Percentiles rank a stretch among this genome's conserved stretches.
Conservation (phyloP, 2,797 vertebrate species). For the Megalops cyprinoides region DNA sequence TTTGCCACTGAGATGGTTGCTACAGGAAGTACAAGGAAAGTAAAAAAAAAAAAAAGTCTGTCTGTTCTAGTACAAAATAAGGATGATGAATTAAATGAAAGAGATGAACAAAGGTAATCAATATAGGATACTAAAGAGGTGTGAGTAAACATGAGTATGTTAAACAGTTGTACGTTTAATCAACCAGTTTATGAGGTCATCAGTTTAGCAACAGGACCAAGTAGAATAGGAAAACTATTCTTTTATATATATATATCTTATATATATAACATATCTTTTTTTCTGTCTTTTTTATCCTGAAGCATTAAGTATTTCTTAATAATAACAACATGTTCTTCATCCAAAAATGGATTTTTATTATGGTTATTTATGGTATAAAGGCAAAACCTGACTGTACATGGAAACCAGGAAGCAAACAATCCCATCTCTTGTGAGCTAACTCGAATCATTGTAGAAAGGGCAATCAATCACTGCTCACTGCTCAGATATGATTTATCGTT, state of each 20-base stretch:
- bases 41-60: background rate
- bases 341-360: background rate
- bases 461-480: slow-evolving; percentile 15
- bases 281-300: too few species aligned
- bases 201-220: background rate
- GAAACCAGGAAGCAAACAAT: background rate
- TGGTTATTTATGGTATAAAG: background rate
- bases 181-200: background rate
- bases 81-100: too few species aligned
- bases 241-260: too few species aligned
- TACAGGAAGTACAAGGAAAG: background rate
- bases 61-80: background rate
- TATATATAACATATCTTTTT: too few species aligned
- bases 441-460: slow-evolving; percentile 18
- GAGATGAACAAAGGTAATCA: background rate
- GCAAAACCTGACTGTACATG: background rate
- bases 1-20: background rate
- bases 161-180: background rate
- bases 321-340: too few species aligned
- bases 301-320: too few species aligned
- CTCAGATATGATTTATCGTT: slow-evolving; percentile 24
- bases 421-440: background rate
- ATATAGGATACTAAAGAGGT: background rate
- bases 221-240: too few species aligned
- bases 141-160: background rate